A percentile compares a stretch with the other conserved stretches of the same genome.
Evolutionary conservation across 2,888 invertebrate genomes (phyloP).

Genomic region (Notodromas monacha): DNA sequence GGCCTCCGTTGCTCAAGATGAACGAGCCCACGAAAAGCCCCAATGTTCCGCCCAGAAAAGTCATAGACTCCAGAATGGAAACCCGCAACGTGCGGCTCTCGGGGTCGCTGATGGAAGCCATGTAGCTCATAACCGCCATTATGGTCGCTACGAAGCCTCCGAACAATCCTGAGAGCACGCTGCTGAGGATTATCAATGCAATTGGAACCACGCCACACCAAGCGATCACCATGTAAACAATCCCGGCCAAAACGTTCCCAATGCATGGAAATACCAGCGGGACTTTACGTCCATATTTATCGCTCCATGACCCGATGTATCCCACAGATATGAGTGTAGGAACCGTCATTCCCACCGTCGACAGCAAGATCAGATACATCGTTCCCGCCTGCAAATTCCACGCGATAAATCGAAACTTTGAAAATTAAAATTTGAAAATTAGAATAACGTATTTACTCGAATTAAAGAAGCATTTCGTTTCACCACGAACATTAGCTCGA

Average conservation of each 20-base stretch:
- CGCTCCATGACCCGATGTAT: constrained; percentile 15
- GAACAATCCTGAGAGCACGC: constrained; percentile 15
- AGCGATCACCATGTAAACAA: constrained; percentile 14
- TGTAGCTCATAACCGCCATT: constrained; percentile 21
- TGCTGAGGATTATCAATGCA: constrained; percentile 15
- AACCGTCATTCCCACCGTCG: constrained; percentile 13
- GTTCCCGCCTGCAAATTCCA: constrained; percentile 11
- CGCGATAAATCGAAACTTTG: too few species aligned
- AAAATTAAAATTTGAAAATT: too few species aligned
- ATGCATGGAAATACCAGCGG: constrained; percentile 17
- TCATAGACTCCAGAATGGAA: constrained; percentile 44
- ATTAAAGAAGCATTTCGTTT: too few species aligned
- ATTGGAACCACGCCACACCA: constrained; percentile 12
- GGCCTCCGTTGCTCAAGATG: constrained; percentile 21
- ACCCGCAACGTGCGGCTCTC: constrained; percentile 39
- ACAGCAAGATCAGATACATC: constrained; percentile 14
- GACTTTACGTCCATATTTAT: constrained; percentile 17
- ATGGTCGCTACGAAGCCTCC: constrained; percentile 18
- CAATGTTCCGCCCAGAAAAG: constrained; percentile 45
- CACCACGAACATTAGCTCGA: too few species aligned
- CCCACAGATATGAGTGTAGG: constrained; percentile 13
- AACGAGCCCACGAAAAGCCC: constrained; percentile 51
- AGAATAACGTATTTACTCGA: too few species aligned
- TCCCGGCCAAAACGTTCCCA: constrained; percentile 14
- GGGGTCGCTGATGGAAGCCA: constrained; percentile 36